Base-by-base conservation (phyloP, 2,113 vertebrate species). In the Paramisgurnus dabryanus region DNA sequence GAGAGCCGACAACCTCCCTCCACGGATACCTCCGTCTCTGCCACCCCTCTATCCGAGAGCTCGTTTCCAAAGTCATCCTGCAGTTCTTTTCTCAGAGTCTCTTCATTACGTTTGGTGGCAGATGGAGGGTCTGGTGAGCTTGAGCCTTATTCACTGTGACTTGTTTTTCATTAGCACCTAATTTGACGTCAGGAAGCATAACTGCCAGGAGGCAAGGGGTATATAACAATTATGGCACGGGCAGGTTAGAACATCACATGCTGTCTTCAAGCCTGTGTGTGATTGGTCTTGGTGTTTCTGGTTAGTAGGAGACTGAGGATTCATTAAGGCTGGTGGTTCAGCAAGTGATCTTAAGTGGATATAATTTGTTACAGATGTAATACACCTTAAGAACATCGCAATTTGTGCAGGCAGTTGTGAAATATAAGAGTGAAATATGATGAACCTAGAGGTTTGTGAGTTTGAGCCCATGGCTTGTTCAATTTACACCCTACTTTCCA, bases 111-210 rank as follows among this genome's bases (percentile, higher is more conserved):
- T 89, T 84, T 86, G 92, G 92, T 92, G 93, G 89, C 90, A 94
- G 95, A 95, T 94, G 92, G 93, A 97, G 86, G 90, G 93, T 83
- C 86, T 94, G 94, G 91, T 89, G 85, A 89, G 93, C 93, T 95
- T 95, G 94, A 96, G 92, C 90, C 93, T 96, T 93, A 96, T 95
- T 97, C 94, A 93, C 94, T 95, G 92, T 95, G 95, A 96, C 95
- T 96, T 94, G 92, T 94, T 95, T 96, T 95, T 96, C 93, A 95
- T 96, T 96, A 96, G 91, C 91, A 92, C 91, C 93, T 96, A 95
- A 96, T 96, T 96, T 93, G 93, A 93, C 95, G 94, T 94, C 94
- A 94, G 84, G 71, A 95, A 94, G 91, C 90, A 93, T 93, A 95
- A 93, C 90, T 90, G 85, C 86, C 87, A 84, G 64, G 87, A 85